Conservation (phyloP, 2,797 vertebrate species). For the Pseudotriccus pelzelni region DNA sequence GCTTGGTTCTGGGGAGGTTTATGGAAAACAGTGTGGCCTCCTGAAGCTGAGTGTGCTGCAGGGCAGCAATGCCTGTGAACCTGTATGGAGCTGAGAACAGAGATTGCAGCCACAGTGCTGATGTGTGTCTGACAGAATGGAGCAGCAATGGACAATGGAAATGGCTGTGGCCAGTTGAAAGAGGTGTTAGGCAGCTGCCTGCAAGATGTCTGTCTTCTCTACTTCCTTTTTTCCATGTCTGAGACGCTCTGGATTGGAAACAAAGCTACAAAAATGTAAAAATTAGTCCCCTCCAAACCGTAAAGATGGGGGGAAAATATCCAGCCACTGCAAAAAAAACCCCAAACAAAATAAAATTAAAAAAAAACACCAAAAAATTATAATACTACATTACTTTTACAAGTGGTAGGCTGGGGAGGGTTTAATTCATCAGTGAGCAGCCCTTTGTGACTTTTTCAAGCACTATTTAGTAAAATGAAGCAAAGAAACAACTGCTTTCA, state of each 20-base stretch:
- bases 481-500: neutral
- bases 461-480: neutral
- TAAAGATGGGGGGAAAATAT: neutral
- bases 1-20: neutral
- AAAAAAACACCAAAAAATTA: neutral
- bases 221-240: neutral
- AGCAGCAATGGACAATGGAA: neutral
- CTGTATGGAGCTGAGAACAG: neutral
- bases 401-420: neutral
- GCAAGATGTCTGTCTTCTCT: neutral
- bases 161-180: neutral
- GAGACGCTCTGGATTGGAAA: neutral
- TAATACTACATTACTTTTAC: rapidly evolving
- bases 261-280: neutral
- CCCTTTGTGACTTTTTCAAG: neutral
- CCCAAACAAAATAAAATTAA: too few species aligned
- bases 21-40: neutral
- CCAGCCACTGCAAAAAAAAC: neutral
- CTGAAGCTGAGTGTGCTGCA: neutral
- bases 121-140: neutral
- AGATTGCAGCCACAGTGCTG: neutral
- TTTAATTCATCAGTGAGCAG: neutral
- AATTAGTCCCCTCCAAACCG: neutral
- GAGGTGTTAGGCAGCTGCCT: neutral
- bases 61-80: neutral